Conservation (phyloP, 2,888 invertebrate genomes). For the Cacoxenus indagator region DNA sequence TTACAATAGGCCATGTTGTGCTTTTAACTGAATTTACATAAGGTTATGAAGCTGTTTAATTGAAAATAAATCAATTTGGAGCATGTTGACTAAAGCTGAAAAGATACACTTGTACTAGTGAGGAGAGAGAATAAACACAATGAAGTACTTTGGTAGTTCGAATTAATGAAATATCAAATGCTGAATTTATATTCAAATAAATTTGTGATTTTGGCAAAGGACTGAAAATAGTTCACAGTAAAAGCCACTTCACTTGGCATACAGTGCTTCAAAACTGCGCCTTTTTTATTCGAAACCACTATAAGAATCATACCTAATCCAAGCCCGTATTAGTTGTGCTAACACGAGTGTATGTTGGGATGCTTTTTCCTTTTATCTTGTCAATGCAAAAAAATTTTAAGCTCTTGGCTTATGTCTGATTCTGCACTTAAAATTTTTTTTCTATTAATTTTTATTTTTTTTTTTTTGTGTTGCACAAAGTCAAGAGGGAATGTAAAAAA, state of each 20-base stretch:
- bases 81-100: slow-evolving; percentile 14
- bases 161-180: too few relatives aligned
- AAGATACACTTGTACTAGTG: too few relatives aligned
- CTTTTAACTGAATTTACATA: slow-evolving; percentile 17
- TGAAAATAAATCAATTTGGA: slow-evolving; percentile 61
- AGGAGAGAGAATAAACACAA: background rate
- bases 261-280: background rate
- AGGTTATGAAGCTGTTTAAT: slow-evolving; percentile 61
- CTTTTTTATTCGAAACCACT: background rate
- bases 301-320: slow-evolving; percentile 25
- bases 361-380: background rate
- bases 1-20: slow-evolving; percentile 5
- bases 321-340: slow-evolving; percentile 21
- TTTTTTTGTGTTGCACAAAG: background rate
- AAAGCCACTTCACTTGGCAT: background rate
- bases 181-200: too few relatives aligned
- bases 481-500: background rate
- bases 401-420: slow-evolving; percentile 11
- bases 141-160: too few relatives aligned
- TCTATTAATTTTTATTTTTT: too few relatives aligned
- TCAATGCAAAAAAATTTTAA: background rate
- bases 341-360: background rate
- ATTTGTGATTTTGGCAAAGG: too few relatives aligned
- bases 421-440: too few relatives aligned
- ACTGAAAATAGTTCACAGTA: too few relatives aligned